A percentile compares a stretch with the other conserved stretches of the same genome.
Evolutionary conservation across 2,113 vertebrate genomes (phyloP).

Genomic region (Perca flavescens): DNA sequence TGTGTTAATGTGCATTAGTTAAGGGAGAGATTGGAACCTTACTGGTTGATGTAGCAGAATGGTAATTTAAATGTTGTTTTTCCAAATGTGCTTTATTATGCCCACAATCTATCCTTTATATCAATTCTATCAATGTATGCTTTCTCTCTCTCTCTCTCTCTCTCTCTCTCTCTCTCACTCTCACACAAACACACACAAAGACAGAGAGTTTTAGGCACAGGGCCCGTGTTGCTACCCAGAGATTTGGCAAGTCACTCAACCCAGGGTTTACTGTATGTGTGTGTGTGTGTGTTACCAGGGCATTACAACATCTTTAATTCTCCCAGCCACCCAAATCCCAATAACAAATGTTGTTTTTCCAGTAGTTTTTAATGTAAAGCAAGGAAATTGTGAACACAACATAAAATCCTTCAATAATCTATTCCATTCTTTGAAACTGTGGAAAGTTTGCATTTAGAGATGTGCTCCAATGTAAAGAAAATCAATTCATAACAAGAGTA

Average conservation of each 20-base stretch:
- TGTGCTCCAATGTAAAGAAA: slow-evolving; percentile 5
- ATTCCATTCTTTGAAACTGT: background rate
- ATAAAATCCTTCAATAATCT: slow-evolving; percentile 1
- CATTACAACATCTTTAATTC: slow-evolving; percentile 70
- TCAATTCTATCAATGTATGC: too few species aligned
- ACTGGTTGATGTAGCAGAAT: slow-evolving; percentile 54
- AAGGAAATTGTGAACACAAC: slow-evolving; percentile 33
- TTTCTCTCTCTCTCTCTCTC: background rate
- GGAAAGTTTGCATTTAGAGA: background rate
- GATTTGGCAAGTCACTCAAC: slow-evolving; percentile 66
- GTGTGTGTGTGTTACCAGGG: slow-evolving; percentile 55
- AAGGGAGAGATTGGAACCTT: slow-evolving; percentile 14
- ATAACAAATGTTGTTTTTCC: slow-evolving; percentile 32
- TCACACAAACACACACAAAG: slow-evolving; percentile 8
- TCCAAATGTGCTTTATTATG: slow-evolving; percentile 57
- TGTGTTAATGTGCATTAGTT: slow-evolving; percentile 21
- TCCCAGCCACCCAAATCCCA: slow-evolving; percentile 55
- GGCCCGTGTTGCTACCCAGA: slow-evolving; percentile 65
- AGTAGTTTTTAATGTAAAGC: slow-evolving; percentile 3
- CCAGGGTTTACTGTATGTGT: slow-evolving; percentile 30
- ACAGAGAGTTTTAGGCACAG: slow-evolving; percentile 40
- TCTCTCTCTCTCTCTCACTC: background rate
- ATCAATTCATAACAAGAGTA: slow-evolving; percentile 24
- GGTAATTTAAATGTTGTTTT: slow-evolving; percentile 64
- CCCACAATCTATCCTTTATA: background rate